These are phyloP conservation scores for Cephus pygmeus DNA, from an alignment of 2,888 invertebrate species.

Conservation along the genomic window DNA sequence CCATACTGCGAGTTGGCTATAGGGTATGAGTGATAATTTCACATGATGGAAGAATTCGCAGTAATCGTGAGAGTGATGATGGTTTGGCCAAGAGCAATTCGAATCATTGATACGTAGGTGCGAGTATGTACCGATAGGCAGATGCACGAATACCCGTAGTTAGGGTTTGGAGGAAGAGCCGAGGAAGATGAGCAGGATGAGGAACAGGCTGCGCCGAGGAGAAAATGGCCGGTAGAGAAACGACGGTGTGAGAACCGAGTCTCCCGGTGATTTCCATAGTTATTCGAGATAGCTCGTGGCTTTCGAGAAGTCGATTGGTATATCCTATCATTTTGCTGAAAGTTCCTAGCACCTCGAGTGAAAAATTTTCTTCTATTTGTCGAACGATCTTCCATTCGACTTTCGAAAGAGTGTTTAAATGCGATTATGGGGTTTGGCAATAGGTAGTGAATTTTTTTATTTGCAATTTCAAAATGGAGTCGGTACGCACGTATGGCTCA, in stretches of 20 bases:
- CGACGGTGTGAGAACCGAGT: constrained; percentile 57
- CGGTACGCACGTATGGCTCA: not conserved
- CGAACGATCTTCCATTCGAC: too few species aligned
- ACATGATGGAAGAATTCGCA: not conserved
- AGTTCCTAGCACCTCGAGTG: not conserved
- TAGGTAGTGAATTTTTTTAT: not conserved
- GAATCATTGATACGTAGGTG: not conserved
- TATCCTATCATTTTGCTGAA: constrained; percentile 47
- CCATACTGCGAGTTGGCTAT: not conserved
- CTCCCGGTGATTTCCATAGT: constrained; percentile 58
- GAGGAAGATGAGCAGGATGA: constrained; percentile 6
- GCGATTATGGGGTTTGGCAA: too few species aligned
- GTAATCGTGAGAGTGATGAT: not conserved
- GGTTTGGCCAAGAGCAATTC: not conserved
- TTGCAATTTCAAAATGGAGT: not conserved
- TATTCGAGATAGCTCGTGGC: constrained; percentile 51
- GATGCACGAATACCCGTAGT: not conserved
- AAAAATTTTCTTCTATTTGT: not conserved
- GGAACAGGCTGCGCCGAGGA: constrained; percentile 28
- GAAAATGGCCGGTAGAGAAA: constrained; percentile 16
- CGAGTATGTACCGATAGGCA: not conserved
- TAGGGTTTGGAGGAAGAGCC: not conserved
- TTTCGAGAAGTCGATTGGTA: constrained; percentile 27
- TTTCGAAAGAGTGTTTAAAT: too few species aligned
- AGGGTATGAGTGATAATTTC: not conserved